phyloP scores from a whole-genome alignment of 2,797 vertebrate genomes.

The Selene dorsalis region DNA sequence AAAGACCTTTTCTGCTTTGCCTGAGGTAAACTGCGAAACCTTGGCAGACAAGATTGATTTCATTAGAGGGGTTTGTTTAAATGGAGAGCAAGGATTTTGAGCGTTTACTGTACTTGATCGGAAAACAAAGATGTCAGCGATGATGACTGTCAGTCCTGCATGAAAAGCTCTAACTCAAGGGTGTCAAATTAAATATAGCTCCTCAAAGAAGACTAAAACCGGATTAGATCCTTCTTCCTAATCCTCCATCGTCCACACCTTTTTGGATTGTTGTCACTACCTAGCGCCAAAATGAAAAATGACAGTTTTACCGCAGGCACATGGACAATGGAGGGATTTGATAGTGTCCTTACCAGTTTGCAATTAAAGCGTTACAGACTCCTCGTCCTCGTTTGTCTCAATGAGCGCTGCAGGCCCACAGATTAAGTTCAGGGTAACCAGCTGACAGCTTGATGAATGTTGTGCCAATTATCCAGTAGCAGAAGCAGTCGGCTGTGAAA shows the following conservation, averaged over 20 bases:
- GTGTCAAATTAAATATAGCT: slow-evolving; percentile 12
- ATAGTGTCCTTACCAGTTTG: slow-evolving; percentile 21
- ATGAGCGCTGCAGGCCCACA: slow-evolving; percentile 45
- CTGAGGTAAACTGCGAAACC: slow-evolving; percentile 7
- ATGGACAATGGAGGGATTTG: slow-evolving; percentile 18
- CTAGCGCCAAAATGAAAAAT: slow-evolving; percentile 27
- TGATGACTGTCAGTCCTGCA: slow-evolving; percentile 5
- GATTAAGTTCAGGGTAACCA: slow-evolving; percentile 50
- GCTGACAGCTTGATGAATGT: slow-evolving; percentile 65
- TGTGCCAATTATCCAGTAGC: slow-evolving; percentile 57
- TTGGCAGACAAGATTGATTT: slow-evolving; percentile 16
- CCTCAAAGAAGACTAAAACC: not conserved
- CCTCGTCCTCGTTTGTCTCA: slow-evolving; percentile 68
- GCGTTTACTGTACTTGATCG: slow-evolving; percentile 14
- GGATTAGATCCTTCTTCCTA: not conserved
- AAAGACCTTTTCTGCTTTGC: slow-evolving; percentile 12
- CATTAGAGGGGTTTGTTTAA: slow-evolving; percentile 34
- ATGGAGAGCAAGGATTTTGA: slow-evolving; percentile 4
- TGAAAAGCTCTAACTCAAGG: slow-evolving; percentile 31
- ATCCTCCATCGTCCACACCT: slow-evolving; percentile 3
- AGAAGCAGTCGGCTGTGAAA: slow-evolving; percentile 67
- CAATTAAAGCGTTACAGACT: slow-evolving; percentile 33
- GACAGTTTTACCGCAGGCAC: slow-evolving; percentile 11
- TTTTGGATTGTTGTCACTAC: slow-evolving; percentile 6
- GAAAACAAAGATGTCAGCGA: slow-evolving; percentile 10